Conservation (phyloP, 2,797 vertebrate genomes). For the Xiphorhynchus erythropygius region DNA sequence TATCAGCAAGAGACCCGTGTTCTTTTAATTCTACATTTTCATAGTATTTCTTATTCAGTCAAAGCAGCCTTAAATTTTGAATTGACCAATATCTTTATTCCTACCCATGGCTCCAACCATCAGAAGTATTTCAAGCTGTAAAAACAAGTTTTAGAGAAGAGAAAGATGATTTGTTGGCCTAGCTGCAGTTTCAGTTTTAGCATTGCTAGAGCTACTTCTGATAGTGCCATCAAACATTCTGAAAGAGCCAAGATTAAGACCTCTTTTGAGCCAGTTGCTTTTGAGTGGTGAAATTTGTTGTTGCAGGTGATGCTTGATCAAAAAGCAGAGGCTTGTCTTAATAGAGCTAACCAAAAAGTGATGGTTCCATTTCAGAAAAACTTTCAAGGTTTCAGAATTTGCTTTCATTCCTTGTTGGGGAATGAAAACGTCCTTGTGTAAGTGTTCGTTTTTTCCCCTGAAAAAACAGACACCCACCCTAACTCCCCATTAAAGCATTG, state of each 20-base stretch:
- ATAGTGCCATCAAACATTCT: background rate
- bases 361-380: background rate
- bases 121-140: background rate
- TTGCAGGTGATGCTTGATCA: background rate
- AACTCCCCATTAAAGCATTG: background rate
- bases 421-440: background rate
- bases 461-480: background rate
- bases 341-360: background rate
- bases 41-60: background rate
- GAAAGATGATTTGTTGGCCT: background rate
- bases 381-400: conserved; percentile 16
- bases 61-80: background rate
- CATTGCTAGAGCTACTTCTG: background rate
- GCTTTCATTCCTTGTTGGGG: background rate
- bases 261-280: background rate
- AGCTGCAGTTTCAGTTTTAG: background rate
- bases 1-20: background rate
- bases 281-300: background rate
- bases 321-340: background rate
- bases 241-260: background rate
- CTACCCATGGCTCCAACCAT: background rate
- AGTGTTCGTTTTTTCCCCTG: background rate
- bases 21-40: background rate
- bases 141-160: background rate
- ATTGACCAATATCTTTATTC: background rate